These are phyloP conservation scores for Labeo rohita DNA, from an alignment of 2,113 vertebrate species.

Conservation along the genomic window DNA sequence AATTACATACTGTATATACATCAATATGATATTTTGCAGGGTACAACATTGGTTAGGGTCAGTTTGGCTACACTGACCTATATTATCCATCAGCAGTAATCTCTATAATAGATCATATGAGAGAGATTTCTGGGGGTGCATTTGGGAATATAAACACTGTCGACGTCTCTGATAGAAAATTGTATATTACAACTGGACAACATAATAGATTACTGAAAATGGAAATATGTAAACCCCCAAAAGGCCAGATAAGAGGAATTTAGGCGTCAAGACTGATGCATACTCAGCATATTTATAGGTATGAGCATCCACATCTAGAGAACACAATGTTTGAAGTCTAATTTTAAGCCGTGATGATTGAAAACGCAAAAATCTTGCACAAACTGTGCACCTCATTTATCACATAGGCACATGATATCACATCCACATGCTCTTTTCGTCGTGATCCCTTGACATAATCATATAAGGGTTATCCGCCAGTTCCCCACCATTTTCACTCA, in stretches of 20 bases:
- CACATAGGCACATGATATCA: constrained; percentile 22
- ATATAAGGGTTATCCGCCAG: background rate
- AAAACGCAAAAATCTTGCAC: background rate
- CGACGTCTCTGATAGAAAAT: background rate
- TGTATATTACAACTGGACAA: background rate
- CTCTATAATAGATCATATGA: background rate
- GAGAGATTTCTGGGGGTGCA: background rate
- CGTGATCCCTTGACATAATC: background rate
- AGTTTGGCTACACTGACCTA: constrained; percentile 6
- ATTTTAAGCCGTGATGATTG: background rate
- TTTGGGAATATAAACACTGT: background rate
- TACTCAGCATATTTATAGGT: background rate
- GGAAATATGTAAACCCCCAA: background rate
- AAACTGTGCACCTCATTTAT: constrained; percentile 22
- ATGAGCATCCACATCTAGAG: background rate
- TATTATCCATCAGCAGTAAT: background rate
- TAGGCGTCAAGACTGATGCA: constrained; percentile 5
- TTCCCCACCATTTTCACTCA: background rate
- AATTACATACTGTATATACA: background rate
- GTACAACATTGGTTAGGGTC: background rate
- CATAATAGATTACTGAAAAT: too few relatives aligned
- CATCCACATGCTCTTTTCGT: constrained; percentile 42
- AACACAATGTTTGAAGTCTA: background rate
- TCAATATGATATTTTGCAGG: background rate
- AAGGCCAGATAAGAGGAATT: background rate